Evolutionary conservation across 2,888 invertebrate genomes (phyloP), one percentile per base, ranked within the genome.

Genomic region (Agonopterix heracliana): DNA sequence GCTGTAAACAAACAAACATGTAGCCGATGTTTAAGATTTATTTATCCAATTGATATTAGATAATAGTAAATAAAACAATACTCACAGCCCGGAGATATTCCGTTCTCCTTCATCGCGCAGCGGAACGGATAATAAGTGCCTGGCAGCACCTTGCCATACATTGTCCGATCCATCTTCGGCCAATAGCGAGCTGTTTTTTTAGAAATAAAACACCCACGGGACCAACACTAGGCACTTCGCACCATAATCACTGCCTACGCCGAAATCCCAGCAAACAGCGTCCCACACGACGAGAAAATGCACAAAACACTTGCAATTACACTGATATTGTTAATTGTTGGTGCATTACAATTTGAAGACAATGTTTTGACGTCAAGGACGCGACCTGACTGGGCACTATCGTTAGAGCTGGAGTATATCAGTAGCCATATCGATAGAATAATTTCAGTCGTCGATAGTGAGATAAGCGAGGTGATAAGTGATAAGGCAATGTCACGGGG

Each of bases 41-140:
- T 26, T 42, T 26, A n/a, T 46, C 12, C 45, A 42, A 47, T 45
- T 42, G 45, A 47, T 45, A 35, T 26, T 9, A 12, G 2, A 47
- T 48, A 63, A 64, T 58, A 52, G 26, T 17, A 26, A 47, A 47
- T 47, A 58, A 65, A 66, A 63, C 54, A 67, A 78, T 87, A 94
- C 95, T 95, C 90, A 95, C 95, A 95, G 90, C 95, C 95, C 64
- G 95, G 95, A 68, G 93, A 92, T 61, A 94, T 94, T 71, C 95
- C 95, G 85, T 94, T 94, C 85, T 93, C 90, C 79, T 91, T 94
- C 78, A 94, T 90, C 48, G 94, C 93, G 78, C 96, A 95, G 81
- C 95, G 92, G 83, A 95, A 96, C 47, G 96, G 96, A 71, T 95
- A 94, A 81, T 95, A 92, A 74, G 93, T 94, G 68, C 95, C 95